phyloP scores from a whole-genome alignment of 2,113 vertebrate genomes.

The Gambusia affinis region DNA sequence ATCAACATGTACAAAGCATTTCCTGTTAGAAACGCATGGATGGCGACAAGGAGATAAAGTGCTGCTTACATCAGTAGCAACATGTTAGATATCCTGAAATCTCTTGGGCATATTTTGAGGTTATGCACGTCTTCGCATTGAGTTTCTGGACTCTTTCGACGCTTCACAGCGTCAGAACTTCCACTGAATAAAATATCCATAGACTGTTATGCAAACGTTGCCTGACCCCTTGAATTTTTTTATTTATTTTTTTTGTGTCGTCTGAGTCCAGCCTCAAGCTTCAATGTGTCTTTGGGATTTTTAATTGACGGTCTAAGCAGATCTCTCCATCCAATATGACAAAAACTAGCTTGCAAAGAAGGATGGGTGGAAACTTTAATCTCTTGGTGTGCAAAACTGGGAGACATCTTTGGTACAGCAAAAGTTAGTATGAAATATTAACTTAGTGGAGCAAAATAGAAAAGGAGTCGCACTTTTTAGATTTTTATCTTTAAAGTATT shows the following conservation, averaged over 20 bases:
- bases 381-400: neutral
- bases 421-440: neutral
- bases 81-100: neutral
- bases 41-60: neutral
- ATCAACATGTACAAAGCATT: slow-evolving; percentile 28
- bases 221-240: neutral
- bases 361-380: neutral
- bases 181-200: neutral
- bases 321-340: neutral
- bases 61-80: neutral
- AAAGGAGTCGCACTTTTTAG: neutral
- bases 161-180: neutral
- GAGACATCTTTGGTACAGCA: neutral
- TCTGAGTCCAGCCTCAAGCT: neutral
- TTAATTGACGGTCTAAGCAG: neutral
- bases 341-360: neutral
- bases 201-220: neutral
- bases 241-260: no score
- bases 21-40: slow-evolving; percentile 21
- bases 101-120: neutral
- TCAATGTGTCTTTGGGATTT: neutral
- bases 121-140: neutral
- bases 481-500: neutral
- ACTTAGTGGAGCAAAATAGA: neutral
- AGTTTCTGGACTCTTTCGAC: no score